phyloP scores from a whole-genome alignment of 1,140 invertebrate species.

The Rhizoglyphus robini region DNA sequence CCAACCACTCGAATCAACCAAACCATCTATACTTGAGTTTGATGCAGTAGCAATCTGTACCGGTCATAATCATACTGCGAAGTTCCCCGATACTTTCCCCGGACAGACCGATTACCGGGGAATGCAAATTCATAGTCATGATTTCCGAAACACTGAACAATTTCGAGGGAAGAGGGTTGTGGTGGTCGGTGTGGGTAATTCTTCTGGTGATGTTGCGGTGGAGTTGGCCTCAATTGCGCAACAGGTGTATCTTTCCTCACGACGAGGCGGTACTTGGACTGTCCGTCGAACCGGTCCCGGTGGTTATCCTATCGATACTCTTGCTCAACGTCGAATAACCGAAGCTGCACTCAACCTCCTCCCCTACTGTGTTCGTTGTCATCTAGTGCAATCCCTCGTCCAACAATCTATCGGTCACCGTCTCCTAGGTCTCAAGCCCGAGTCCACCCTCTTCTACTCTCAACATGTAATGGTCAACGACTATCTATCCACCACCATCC shows the following conservation, averaged over 20 bases:
- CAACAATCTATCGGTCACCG: slow-evolving; percentile 36
- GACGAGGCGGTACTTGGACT: slow-evolving; percentile 38
- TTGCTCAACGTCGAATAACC: slow-evolving; percentile 18
- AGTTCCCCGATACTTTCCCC: slow-evolving; percentile 11
- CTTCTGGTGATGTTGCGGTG: slow-evolving; percentile 41
- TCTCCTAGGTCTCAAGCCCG: slow-evolving; percentile 36
- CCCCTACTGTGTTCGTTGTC: slow-evolving; percentile 21
- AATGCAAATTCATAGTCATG: slow-evolving; percentile 37
- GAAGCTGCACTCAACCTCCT: slow-evolving; percentile 19
- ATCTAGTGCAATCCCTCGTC: slow-evolving; percentile 19
- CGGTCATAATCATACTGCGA: slow-evolving; percentile 26
- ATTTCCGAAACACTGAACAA: slow-evolving; percentile 30
- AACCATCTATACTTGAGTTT: no score
- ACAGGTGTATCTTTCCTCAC: slow-evolving; percentile 38
- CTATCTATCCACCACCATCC: slow-evolving; percentile 39
- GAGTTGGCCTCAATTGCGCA: slow-evolving; percentile 37
- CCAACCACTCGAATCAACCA: neutral
- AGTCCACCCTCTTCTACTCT: slow-evolving; percentile 32
- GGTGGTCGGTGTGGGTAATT: slow-evolving; percentile 43
- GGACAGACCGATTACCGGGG: slow-evolving; percentile 35
- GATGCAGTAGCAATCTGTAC: slow-evolving; percentile 34
- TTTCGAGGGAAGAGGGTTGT: slow-evolving; percentile 36
- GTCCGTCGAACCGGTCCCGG: slow-evolving; percentile 32
- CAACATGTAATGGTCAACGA: slow-evolving; percentile 45
- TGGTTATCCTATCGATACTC: slow-evolving; percentile 32